Evolutionary conservation across 1,140 invertebrate species (phyloP).

Genomic region (Neotoxoptera formosana): DNA sequence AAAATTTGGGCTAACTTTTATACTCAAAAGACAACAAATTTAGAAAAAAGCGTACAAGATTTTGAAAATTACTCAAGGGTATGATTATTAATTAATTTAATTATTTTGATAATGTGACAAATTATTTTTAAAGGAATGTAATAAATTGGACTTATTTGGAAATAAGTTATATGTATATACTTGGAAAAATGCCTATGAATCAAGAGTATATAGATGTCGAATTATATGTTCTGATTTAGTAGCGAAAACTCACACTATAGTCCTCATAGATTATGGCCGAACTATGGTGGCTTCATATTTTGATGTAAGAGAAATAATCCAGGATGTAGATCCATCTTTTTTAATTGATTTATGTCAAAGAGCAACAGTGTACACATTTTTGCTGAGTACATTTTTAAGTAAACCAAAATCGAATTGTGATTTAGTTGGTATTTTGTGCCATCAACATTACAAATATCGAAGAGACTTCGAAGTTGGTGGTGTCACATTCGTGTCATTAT

Average conservation of each 20-base stretch:
- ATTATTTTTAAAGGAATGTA: slow-evolving; percentile 11
- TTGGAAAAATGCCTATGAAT: background rate
- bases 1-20: slow-evolving; percentile 43
- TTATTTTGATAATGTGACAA: background rate
- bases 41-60: slow-evolving; percentile 31
- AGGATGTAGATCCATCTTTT: background rate
- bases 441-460: slow-evolving; percentile 34
- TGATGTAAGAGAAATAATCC: slow-evolving; percentile 31
- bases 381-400: slow-evolving; percentile 26
- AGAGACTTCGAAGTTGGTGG: slow-evolving; percentile 30
- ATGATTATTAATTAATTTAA: background rate
- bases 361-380: background rate
- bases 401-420: slow-evolving; percentile 36
- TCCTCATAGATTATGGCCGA: slow-evolving; percentile 37
- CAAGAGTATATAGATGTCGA: slow-evolving; percentile 38
- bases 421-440: background rate
- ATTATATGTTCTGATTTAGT: slow-evolving; percentile 26
- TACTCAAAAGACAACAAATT: background rate
- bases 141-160: slow-evolving; percentile 18
- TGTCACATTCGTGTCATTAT: slow-evolving; percentile 25
- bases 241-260: slow-evolving; percentile 16
- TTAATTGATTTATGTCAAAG: slow-evolving; percentile 12
- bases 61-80: background rate
- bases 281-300: slow-evolving; percentile 11
- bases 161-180: slow-evolving; percentile 34